Evolutionary conservation across 2,113 vertebrate genomes (phyloP).

Genomic region (Naja naja): DNA sequence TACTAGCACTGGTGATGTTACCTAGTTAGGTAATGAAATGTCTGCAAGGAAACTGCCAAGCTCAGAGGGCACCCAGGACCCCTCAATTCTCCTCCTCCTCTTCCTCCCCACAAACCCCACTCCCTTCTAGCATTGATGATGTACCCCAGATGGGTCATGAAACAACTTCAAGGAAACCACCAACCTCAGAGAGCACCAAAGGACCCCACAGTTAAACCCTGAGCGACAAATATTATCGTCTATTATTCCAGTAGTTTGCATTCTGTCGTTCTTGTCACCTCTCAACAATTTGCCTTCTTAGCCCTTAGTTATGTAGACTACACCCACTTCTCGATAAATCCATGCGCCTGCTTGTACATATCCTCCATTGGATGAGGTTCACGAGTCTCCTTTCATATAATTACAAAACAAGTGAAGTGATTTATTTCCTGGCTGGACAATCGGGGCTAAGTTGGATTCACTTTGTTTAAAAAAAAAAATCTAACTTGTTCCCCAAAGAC

Average conservation of each 20-base stretch:
- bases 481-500: not conserved
- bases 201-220: too few species aligned
- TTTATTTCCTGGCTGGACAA: not conserved
- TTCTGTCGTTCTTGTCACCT: not conserved
- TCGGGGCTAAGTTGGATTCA: not conserved
- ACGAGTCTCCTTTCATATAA: not conserved
- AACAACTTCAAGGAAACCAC: too few species aligned
- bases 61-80: too few species aligned
- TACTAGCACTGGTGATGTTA: too few species aligned
- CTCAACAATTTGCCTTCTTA: not conserved
- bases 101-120: too few species aligned
- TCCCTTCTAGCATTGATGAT: too few species aligned
- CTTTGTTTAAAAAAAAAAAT: not conserved
- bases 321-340: not conserved
- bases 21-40: too few species aligned
- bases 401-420: not conserved
- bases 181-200: too few species aligned
- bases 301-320: not conserved
- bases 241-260: not conserved
- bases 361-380: not conserved
- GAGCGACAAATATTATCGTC: too few species aligned
- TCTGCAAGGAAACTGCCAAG: too few species aligned
- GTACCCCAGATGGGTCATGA: too few species aligned
- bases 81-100: too few species aligned
- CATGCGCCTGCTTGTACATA: not conserved